Evolutionary conservation across 1,140 invertebrate genomes (phyloP), one percentile per base, ranked within the genome.

Genomic region (Paramacrobiotus metropolitanus): DNA sequence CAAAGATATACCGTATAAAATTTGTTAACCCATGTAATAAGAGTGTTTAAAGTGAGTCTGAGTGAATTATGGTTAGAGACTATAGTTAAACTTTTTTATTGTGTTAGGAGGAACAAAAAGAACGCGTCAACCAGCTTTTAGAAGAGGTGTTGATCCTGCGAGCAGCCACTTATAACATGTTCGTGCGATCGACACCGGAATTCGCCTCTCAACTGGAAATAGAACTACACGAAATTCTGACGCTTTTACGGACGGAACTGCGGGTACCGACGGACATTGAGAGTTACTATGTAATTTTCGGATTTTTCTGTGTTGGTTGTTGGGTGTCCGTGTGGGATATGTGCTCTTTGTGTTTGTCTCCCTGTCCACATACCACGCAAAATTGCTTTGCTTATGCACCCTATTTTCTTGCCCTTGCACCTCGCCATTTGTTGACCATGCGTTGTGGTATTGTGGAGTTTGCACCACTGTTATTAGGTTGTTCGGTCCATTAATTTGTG

Each of bases 151-250:
- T 55, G 15, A 4, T 9, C 4, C 24, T 55, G 4, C 48, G 48
- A 4, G 48, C 48, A 9, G 48, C 24, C 48, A 55, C 48, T 15
- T 55, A 55, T 24, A 28, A 28, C 48, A 55, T 55, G 15, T 24
- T 55, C 15, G 48, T 55, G 15, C 48, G 48, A 15, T 55, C 15
- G 15, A 55, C 48, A 9, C 48, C 48, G 9, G 24, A 15, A 55
- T 55, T 55, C 48, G 48, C 48, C 48, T 15, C 24, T 24, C 48
- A 55, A 24, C 15, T 55, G 15, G 48, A 55, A 28, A 24, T 20
- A 55, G 48, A 55, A 28, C 48, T 55, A 15, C 48, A 55, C 24
- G 48, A 55, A 24, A 55, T 55, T 24, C 48, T 55, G 15, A 55
- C 48, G 15, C 0, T 55, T 15, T 28, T 55, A 55, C 48, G 48